Conservation (phyloP, 2,888 invertebrate species). For the Monopis laevigella region DNA sequence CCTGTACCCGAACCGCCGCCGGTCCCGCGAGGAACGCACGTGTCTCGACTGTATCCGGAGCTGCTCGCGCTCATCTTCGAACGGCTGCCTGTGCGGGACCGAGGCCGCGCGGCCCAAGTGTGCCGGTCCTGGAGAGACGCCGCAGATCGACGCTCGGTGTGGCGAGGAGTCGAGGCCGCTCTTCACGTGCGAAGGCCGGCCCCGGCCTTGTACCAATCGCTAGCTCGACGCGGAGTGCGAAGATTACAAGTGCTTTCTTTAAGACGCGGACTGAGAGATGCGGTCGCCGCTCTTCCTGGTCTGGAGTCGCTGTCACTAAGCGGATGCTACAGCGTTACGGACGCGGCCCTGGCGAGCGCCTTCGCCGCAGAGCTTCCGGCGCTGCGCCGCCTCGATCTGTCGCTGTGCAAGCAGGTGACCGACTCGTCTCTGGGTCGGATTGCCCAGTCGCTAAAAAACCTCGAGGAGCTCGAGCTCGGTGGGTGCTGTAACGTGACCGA, state of each 20-base stretch:
- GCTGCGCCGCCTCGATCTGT: slow-evolving; percentile 84
- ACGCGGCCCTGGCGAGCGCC: slow-evolving; percentile 84
- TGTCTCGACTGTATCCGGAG: slow-evolving; percentile 91
- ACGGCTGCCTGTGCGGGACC: slow-evolving; percentile 86
- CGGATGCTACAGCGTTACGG: slow-evolving; percentile 94
- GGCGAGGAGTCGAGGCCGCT: slow-evolving; percentile 93
- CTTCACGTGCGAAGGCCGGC: slow-evolving; percentile 86
- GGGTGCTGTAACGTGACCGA: slow-evolving; percentile 94
- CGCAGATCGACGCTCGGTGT: slow-evolving; percentile 90
- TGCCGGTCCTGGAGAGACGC: slow-evolving; percentile 92
- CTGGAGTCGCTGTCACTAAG: slow-evolving; percentile 88
- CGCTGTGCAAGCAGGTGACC: slow-evolving; percentile 95
- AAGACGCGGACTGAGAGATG: slow-evolving; percentile 82
- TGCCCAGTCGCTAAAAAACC: slow-evolving; percentile 83
- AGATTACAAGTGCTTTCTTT: slow-evolving; percentile 90
- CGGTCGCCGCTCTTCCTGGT: slow-evolving; percentile 86
- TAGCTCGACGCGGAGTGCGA: slow-evolving; percentile 88
- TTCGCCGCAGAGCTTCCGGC: slow-evolving; percentile 80
- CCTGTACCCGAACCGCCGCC: slow-evolving; percentile 46
- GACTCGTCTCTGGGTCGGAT: slow-evolving; percentile 88
- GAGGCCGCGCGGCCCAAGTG: slow-evolving; percentile 91
- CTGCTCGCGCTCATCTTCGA: slow-evolving; percentile 92
- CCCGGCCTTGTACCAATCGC: slow-evolving; percentile 84
- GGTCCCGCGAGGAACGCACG: slow-evolving; percentile 73
- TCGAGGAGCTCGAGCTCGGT: slow-evolving; percentile 88